A percentile compares a stretch with the other conserved stretches of the same genome.
These are phyloP conservation scores for Pelecanoides urinatrix DNA, from an alignment of 2,113 vertebrate genomes.

Conservation along the genomic window DNA sequence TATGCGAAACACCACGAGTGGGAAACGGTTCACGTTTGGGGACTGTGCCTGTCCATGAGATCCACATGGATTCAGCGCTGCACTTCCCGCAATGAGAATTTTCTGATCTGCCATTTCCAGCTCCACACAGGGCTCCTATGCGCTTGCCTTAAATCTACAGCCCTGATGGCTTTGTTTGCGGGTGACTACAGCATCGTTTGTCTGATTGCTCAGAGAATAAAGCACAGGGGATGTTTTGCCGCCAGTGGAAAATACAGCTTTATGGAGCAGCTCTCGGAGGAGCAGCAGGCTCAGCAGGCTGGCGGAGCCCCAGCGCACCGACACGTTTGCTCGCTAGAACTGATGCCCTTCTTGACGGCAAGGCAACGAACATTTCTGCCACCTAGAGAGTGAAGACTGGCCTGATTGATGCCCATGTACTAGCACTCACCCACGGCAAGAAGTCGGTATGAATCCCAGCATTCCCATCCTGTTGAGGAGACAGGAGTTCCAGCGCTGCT, in stretches of 20 bases:
- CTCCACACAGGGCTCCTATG: neutral
- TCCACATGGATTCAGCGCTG: neutral
- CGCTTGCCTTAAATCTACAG: neutral
- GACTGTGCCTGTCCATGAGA: neutral
- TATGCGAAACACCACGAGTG: accelerated
- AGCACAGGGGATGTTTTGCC: neutral
- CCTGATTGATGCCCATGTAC: neutral
- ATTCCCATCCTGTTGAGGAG: neutral
- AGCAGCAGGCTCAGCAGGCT: neutral
- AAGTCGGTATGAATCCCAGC: neutral
- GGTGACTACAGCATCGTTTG: neutral
- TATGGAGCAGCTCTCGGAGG: neutral
- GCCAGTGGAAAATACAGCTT: neutral
- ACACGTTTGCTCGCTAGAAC: accelerated
- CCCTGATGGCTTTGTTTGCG: neutral
- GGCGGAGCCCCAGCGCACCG: neutral
- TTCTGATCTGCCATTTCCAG: neutral
- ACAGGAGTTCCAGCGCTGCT: neutral
- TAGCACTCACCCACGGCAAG: neutral
- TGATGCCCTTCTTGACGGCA: neutral
- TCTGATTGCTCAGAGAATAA: neutral
- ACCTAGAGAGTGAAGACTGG: neutral
- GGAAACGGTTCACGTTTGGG: neutral
- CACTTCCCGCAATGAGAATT: accelerated
- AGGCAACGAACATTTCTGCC: neutral